Evolutionary conservation across 23 tunicate genomes (phyloP).

Genomic region (Halocynthia roretzi): DNA sequence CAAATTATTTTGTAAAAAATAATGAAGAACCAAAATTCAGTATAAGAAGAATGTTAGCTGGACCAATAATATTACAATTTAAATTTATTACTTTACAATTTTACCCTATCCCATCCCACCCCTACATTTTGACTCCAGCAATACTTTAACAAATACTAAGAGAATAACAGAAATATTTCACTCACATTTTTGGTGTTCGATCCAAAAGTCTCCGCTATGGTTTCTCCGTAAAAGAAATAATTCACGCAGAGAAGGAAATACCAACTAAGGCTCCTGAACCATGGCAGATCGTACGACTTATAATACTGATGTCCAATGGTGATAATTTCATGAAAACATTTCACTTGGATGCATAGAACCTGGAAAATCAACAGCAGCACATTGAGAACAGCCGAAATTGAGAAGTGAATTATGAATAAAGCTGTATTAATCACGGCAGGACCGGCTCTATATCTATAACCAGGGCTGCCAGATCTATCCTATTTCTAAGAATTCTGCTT

Average conservation of each 20-base stretch:
- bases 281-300: slow-evolving; percentile 87
- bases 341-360: slow-evolving; percentile 68
- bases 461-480: no score
- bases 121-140: no score
- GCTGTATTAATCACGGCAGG: no score
- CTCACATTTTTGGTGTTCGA: slow-evolving; percentile 10
- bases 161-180: not conserved
- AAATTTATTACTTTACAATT: not conserved
- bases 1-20: no score
- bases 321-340: slow-evolving; percentile 96
- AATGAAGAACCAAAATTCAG: no score
- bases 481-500: no score
- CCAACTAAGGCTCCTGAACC: slow-evolving; percentile 96
- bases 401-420: not conserved
- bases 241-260: slow-evolving; percentile 93
- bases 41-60: no score
- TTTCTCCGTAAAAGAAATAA: slow-evolving; percentile 93
- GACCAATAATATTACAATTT: no score
- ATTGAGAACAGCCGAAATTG: slow-evolving; percentile 1
- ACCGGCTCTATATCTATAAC: no score
- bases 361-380: slow-evolving; percentile 9
- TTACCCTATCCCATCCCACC: not conserved
- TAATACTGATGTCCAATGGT: slow-evolving; percentile 87
- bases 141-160: no score
- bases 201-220: slow-evolving; percentile 53